phyloP scores from a whole-genome alignment of 2,797 vertebrate species.

The Malacoraja senta region DNA sequence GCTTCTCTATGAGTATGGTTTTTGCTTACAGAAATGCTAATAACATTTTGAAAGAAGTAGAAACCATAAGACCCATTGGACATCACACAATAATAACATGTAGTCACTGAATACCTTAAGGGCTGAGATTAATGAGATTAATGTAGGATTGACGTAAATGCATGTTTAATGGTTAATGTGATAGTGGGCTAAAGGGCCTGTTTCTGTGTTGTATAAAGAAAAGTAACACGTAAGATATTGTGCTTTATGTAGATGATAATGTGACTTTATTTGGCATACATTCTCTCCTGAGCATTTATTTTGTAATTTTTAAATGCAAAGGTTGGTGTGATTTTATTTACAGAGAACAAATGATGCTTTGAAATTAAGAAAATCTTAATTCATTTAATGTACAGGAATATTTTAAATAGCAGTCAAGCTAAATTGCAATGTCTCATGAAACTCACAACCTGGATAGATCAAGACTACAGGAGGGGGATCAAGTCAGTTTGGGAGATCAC shows the following conservation, averaged over 20 bases:
- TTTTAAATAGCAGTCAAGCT: background rate
- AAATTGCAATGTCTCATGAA: background rate
- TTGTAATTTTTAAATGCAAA: background rate
- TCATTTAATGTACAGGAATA: background rate
- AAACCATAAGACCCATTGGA: background rate
- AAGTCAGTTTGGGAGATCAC: background rate
- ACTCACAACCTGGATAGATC: background rate
- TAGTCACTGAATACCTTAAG: background rate
- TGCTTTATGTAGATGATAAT: background rate
- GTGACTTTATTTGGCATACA: background rate
- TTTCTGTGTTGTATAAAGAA: no score
- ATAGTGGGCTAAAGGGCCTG: no score
- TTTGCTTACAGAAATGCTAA: background rate
- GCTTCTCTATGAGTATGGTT: background rate
- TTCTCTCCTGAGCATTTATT: background rate
- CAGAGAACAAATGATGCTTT: background rate
- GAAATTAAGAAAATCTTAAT: background rate
- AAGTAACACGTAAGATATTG: background rate
- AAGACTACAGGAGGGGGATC: background rate
- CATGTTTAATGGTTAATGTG: no score
- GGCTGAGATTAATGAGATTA: no score
- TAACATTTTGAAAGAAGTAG: background rate
- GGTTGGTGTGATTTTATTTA: background rate
- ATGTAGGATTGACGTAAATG: no score
- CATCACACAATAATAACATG: background rate